Evolutionary conservation across 35 echinoderm and acorn worm genomes (phyloP).

Genomic region (Holothuria glaberrima): DNA sequence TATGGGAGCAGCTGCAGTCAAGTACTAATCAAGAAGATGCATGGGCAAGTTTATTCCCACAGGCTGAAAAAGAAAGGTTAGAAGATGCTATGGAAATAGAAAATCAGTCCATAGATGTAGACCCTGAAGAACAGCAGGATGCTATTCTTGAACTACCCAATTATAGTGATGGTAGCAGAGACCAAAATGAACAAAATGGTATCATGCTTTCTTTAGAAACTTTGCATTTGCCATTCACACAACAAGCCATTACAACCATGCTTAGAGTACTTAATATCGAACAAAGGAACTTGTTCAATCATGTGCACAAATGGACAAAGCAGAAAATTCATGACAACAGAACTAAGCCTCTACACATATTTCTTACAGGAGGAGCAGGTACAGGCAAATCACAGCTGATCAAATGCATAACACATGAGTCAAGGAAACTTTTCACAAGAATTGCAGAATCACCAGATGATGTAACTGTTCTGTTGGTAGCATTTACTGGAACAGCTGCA

Average conservation of each 20-base stretch:
- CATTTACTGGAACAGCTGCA: background rate
- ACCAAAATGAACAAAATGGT: background rate
- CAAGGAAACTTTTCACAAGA: background rate
- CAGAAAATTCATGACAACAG: background rate
- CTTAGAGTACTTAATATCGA: slow-evolving; percentile 29
- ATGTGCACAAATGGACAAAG: slow-evolving; percentile 15
- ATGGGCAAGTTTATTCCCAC: background rate
- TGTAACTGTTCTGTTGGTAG: background rate
- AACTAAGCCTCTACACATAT: slow-evolving; percentile 8
- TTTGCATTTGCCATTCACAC: background rate
- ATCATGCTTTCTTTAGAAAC: background rate
- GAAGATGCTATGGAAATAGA: background rate
- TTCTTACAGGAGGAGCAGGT: slow-evolving; percentile 38
- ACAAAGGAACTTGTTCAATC: slow-evolving; percentile 52
- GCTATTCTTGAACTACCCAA: background rate
- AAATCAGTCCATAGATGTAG: background rate
- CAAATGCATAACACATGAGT: background rate
- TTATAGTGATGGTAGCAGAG: background rate
- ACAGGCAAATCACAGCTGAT: slow-evolving; percentile 31
- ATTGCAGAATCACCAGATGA: background rate
- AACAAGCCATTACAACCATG: slow-evolving; percentile 13
- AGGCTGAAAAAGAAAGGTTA: background rate
- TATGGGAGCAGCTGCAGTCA: background rate
- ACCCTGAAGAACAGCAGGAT: background rate
- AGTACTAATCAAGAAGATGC: background rate